Base-by-base conservation (phyloP, 2,113 vertebrate species). In the Phrynosoma platyrhinos region DNA sequence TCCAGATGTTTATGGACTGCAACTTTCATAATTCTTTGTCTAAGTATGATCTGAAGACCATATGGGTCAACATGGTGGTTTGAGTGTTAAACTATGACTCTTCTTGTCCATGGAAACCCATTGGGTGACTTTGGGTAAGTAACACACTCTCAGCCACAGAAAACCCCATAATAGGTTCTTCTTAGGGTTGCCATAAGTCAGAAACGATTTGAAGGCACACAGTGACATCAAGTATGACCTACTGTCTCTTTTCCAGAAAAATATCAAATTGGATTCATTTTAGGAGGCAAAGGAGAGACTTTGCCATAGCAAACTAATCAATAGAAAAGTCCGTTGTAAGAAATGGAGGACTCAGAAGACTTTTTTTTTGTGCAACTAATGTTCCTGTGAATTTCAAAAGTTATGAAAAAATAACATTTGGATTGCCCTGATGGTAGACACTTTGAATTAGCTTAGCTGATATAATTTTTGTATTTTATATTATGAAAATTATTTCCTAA, bases 401-500 rank as follows among this genome's bases (percentile, higher is more conserved):
- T 87, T 75, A 66, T 87, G 87, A 85, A 91, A 32, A 10, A 78
- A 80, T 9, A 81, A 42, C 66, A 32, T 2, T 32, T 71, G 66
- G 36, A 16, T 52, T 74, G 77, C 81, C 64, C 77, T 90, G 77
- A 78, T 77, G 85, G 77, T 16, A 79, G 32, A 23, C 13, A 9
- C 47, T 80, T 72, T 42, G 23, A 55, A 72, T n/a, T 68, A 88
- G 85, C 18, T 6, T 25, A 68, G 3, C 7, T 23, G 23, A 25
- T 23, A 68, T 27, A 23, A 23, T 68, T 9, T 68, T 68, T 68
- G 66, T 9, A 68, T 68, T 58, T 84, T 5, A 23, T 69, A 86
- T 81, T 82, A 53, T n/a, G 74, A 89, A 89, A 66, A 74, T 84
- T n/a, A 82, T 21, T 84, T 82, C 9, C 20, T 55, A 83, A 55